A percentile compares a stretch with the other conserved stretches of the same genome.
Conservation (phyloP, 2,888 invertebrate species). For the Tipula vernalis region DNA sequence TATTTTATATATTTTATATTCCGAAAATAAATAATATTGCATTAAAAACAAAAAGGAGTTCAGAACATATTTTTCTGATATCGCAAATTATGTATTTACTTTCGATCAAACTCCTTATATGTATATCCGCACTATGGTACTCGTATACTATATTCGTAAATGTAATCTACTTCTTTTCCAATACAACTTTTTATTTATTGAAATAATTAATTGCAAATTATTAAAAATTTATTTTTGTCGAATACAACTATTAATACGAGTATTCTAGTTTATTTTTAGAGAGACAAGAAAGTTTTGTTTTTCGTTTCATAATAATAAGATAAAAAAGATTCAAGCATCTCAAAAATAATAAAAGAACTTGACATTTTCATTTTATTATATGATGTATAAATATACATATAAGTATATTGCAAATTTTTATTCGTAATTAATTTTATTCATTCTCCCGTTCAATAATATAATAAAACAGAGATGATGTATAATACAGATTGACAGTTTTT, state of each 20-base stretch:
- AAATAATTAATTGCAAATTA: neutral
- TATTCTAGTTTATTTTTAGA: neutral
- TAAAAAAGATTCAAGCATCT: neutral
- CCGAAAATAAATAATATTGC: neutral
- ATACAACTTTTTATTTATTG: neutral
- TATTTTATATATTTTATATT: neutral
- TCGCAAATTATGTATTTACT: neutral
- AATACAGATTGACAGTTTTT: neutral
- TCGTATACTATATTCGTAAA: no score
- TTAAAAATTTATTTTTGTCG: neutral
- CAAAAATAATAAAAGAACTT: neutral
- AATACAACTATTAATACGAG: neutral
- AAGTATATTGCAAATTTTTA: neutral
- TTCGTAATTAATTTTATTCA: neutral
- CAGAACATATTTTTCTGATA: neutral
- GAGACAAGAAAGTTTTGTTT: neutral
- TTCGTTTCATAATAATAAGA: neutral
- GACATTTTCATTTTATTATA: neutral
- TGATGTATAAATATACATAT: neutral
- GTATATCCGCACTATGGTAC: neutral
- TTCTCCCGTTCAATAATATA: neutral
- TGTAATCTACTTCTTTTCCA: no score
- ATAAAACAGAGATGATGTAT: neutral
- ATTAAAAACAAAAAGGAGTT: neutral
- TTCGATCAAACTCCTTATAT: neutral